Evolutionary conservation across 2,113 vertebrate genomes (phyloP), one percentile per base, ranked within the genome.

Genomic region (Chaetops frenatus): DNA sequence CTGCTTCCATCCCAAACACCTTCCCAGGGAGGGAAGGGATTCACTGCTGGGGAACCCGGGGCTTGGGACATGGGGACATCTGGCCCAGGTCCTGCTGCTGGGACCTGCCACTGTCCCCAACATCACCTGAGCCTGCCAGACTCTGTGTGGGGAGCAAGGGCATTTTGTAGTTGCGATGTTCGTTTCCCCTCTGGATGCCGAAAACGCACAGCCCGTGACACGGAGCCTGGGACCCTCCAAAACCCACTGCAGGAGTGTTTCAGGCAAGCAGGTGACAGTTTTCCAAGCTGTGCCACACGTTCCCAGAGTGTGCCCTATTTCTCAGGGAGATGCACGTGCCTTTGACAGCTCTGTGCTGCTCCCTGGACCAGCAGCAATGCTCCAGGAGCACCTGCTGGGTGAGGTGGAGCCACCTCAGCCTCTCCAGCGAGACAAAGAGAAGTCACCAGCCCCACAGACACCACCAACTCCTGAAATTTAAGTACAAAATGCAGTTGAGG

Each of bases 401-500:
- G 2, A 57, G 33, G 22, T 9, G 40, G 11, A 12, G 17, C 15
- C 36, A 19, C 42, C 51, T 23, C 61, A 35, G 24, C 25, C 82
- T 72, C 76, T 36, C 44, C 62, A 71, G 64, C 12, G 8, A 22
- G 31, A n/a, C 35, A 57, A 27, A 24, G 36, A n/a, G 62, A 9
- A 5, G 50, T 3, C 72, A 28, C 36, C 18, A 1, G n/a, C 16
- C 45, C 51, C 67, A 27, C 36, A 40, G n/a, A 38, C n/a, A 50
- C 66, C 54, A 9, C 3, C 7, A 77, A 48, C 25, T 11, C n/a
- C 48, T 23, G 1, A 6, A 35, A 31, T 38, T 24, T 1, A 8
- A 31, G 18, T 2, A 18, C 6, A 44, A 70, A 56, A 28, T 0
- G 1, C 33, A 31, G 29, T 0, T 48, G n/a, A 33, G 33, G 1